phyloP scores from a whole-genome alignment of 2,113 vertebrate genomes.

The Thermophis baileyi region DNA sequence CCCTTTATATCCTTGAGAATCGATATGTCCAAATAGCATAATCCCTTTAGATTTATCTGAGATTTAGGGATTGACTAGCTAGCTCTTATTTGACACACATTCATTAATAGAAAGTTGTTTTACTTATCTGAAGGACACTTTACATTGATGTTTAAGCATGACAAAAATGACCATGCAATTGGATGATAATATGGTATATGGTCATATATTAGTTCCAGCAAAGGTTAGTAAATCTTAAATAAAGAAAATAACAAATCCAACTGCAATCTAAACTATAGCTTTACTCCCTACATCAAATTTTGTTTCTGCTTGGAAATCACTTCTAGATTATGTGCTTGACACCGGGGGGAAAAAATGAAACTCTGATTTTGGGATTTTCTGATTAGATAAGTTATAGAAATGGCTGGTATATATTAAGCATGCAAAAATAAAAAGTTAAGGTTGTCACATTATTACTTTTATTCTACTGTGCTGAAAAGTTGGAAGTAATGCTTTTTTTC shows the following conservation, averaged over 20 bases:
- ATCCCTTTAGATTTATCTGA: neutral
- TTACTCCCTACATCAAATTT: neutral
- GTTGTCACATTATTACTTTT: neutral
- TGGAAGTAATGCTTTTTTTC: neutral
- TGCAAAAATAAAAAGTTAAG: neutral
- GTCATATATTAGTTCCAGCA: neutral
- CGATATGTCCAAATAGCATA: neutral
- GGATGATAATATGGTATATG: neutral
- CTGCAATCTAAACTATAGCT: neutral
- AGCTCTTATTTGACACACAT: neutral
- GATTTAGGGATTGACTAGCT: conserved; percentile 6
- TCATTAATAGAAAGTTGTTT: neutral
- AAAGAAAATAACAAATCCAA: neutral
- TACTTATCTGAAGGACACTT: neutral
- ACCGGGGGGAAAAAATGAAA: neutral
- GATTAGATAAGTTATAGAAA: neutral
- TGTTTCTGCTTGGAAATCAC: neutral
- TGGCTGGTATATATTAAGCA: neutral
- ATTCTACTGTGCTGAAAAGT: neutral
- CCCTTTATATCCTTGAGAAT: neutral
- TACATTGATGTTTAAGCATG: neutral
- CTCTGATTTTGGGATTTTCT: neutral
- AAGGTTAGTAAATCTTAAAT: neutral
- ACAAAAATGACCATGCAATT: neutral
- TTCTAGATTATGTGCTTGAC: neutral